Evolutionary conservation across 2,113 vertebrate genomes (phyloP), one percentile per base, ranked within the genome.

Genomic region (Tenebrosternarchus preto): DNA sequence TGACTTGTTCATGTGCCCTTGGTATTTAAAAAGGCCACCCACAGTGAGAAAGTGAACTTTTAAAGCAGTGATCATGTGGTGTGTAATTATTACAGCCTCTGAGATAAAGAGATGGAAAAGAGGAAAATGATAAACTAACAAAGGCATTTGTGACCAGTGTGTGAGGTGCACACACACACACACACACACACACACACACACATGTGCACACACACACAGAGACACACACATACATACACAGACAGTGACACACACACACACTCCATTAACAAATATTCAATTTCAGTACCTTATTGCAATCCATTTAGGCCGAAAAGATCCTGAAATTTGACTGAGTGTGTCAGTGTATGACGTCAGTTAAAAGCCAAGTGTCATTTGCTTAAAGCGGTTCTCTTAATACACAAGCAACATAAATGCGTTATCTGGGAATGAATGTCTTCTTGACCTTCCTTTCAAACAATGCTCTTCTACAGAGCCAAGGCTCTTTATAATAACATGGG

Each of bases 1-100:
- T 31, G 11, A 27, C 55, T 31, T 15, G 17, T 72, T 19, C 29
- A 53, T 50, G 20, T 64, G 74, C 59, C 74, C 74, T 76, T 76
- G 74, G 74, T 76, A 64, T 76, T 76, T 64, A 4, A 64, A 46
- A 24, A 76, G 74, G 24, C 24, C 59, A 61, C 56, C 56, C 56
- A n/a, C 33, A 46, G 74, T 3, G 22, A 64, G 59, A 64, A 4
- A 27, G 36, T 71, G 57, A 33, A 56, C 60, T 81, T 75, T 66
- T 55, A 19, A 67, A 61, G 19, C 16, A 29, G 4, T 12, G 5
- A 31, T 56, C 46, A 12, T 56, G 60, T 59, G 67, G 43, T 66
- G 68, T 2, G 59, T 39, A 72, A 77, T 82, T 63, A 82, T 64
- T 27, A 20, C n/a, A 33, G 25, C 46, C 50, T 27, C 33, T 19